These are phyloP conservation scores for Caenorhabditis afra DNA, from an alignment of 2,888 invertebrate genomes.

Conservation along the genomic window DNA sequence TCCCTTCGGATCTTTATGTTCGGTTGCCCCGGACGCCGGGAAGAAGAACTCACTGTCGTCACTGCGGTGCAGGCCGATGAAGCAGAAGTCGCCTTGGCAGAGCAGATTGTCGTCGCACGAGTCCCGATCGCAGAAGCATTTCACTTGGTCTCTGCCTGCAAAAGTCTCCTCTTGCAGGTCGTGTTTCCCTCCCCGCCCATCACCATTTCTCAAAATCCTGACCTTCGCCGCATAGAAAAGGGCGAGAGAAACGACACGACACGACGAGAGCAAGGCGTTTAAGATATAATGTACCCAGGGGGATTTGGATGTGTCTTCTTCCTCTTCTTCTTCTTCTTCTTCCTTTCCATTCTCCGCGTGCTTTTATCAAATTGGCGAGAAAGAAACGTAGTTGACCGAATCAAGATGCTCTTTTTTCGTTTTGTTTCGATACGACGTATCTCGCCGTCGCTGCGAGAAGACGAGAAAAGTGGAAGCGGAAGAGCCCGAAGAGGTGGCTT, in stretches of 20 bases:
- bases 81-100: conserved; percentile 76
- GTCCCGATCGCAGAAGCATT: conserved; percentile 78
- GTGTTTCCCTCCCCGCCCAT: conserved; percentile 14
- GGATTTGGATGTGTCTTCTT: conserved; percentile 5
- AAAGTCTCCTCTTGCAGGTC: neutral
- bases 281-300: conserved; percentile 61
- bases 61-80: conserved; percentile 71
- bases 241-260: conserved; percentile 15
- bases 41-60: conserved; percentile 61
- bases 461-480: conserved; percentile 40
- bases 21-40: too few species aligned
- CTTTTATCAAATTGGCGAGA: conserved; percentile 54
- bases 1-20: neutral
- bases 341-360: conserved; percentile 16
- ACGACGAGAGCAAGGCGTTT: conserved; percentile 45
- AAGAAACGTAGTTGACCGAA: conserved; percentile 24
- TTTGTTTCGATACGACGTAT: neutral
- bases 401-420: conserved; percentile 6
- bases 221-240: conserved; percentile 43
- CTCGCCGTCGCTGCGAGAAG: neutral
- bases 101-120: conserved; percentile 75
- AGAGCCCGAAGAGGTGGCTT: conserved; percentile 15
- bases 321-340: conserved; percentile 7
- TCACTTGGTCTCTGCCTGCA: conserved; percentile 60
- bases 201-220: conserved; percentile 37